phyloP scores from a whole-genome alignment of 2,888 invertebrate genomes.

The Tethea ocularis region DNA sequence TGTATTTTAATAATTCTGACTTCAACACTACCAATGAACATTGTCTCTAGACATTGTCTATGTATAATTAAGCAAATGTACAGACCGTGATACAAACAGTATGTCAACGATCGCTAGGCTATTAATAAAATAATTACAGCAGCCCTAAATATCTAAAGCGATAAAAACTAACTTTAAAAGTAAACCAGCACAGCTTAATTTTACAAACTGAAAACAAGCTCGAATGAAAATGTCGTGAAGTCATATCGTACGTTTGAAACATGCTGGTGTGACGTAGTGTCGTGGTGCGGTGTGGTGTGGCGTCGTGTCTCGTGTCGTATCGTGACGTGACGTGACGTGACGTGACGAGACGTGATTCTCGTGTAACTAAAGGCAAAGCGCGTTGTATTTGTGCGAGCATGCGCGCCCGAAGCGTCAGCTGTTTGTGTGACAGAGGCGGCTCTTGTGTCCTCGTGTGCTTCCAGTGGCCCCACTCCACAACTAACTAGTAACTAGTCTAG shows the following conservation, averaged over 20 bases:
- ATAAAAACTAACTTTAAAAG: constrained; percentile 59
- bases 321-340: constrained; percentile 10
- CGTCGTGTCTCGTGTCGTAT: no score
- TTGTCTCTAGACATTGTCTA: not conserved
- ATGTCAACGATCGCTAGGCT: constrained; percentile 53
- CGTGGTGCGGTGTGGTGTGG: constrained; percentile 9
- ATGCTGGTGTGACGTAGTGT: constrained; percentile 46
- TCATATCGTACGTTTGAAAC: constrained; percentile 41
- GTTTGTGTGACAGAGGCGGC: constrained; percentile 56
- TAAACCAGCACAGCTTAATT: constrained; percentile 69
- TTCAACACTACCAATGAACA: not conserved
- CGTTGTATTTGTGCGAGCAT: constrained; percentile 25
- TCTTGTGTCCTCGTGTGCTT: constrained; percentile 76
- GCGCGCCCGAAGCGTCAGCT: constrained; percentile 38
- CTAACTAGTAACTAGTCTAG: constrained; percentile 25
- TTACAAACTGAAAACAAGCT: constrained; percentile 66
- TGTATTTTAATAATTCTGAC: constrained; percentile 1
- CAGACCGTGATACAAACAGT: constrained; percentile 38
- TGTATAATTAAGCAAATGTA: constrained; percentile 37
- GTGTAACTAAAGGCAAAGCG: constrained; percentile 58
- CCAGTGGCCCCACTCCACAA: constrained; percentile 63
- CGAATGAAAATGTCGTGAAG: constrained; percentile 63
- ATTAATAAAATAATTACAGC: constrained; percentile 55
- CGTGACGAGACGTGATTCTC: constrained; percentile 25
- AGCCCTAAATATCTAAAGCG: constrained; percentile 59